These are phyloP conservation scores for Montipora efflorescens DNA, from an alignment of 64 coral and sea anemone species.

Conservation along the genomic window DNA sequence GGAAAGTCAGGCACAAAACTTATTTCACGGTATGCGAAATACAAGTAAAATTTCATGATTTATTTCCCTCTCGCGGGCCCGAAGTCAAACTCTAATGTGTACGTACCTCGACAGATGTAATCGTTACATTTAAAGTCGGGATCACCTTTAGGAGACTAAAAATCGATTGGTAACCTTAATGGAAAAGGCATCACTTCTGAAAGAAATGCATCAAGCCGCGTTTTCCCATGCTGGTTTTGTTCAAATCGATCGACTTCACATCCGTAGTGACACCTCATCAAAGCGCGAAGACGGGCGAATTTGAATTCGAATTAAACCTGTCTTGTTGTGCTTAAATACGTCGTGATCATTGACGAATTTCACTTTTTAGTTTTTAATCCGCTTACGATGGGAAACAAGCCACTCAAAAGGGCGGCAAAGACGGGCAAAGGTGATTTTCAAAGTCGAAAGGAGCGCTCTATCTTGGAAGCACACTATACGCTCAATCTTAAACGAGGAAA, in stretches of 20 bases:
- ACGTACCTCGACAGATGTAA: slow-evolving; percentile 36
- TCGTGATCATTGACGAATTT: slow-evolving; percentile 13
- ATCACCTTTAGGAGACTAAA: not conserved
- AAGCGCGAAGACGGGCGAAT: not conserved
- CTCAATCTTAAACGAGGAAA: not conserved
- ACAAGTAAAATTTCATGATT: not conserved
- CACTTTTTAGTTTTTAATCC: slow-evolving; percentile 14
- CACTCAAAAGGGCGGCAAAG: not conserved
- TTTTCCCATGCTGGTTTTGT: not conserved
- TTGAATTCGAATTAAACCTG: slow-evolving; percentile 13
- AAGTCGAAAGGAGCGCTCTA: too few species aligned
- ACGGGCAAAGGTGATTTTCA: not conserved
- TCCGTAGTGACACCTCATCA: slow-evolving; percentile 48
- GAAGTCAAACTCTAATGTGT: too few species aligned
- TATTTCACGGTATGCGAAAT: not conserved
- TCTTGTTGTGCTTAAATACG: slow-evolving; percentile 1
- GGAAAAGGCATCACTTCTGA: not conserved
- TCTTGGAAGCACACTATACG: too few species aligned
- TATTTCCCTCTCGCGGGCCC: not conserved
- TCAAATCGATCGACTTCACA: not conserved
- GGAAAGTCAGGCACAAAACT: not conserved
- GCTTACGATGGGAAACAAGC: slow-evolving; percentile 41
- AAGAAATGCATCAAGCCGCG: not conserved
- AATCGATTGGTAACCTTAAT: not conserved
- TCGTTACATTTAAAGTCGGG: not conserved